Percentiles rank a stretch among this genome's conserved stretches.
These are phyloP conservation scores for Eilema depressum DNA, from an alignment of 2,888 invertebrate species.

Conservation along the genomic window DNA sequence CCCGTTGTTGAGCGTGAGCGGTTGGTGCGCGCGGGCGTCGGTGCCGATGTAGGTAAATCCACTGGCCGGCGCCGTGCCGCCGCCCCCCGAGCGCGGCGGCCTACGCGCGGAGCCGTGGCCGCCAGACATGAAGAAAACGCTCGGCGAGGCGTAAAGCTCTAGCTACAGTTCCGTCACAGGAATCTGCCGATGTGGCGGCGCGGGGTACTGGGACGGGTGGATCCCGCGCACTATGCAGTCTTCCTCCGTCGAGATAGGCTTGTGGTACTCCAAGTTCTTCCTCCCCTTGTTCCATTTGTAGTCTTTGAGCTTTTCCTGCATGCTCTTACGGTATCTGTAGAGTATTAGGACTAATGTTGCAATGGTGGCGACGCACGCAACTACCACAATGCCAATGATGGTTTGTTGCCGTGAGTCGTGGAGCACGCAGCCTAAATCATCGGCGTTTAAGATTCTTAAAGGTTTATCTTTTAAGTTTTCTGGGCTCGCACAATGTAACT, in stretches of 20 bases:
- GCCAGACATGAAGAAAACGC: slow-evolving; percentile 92
- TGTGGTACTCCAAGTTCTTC: slow-evolving; percentile 96
- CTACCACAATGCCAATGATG: slow-evolving; percentile 92
- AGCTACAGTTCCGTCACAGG: slow-evolving; percentile 98
- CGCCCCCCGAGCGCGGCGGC: slow-evolving; percentile 84
- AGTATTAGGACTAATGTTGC: slow-evolving; percentile 91
- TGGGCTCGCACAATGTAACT: slow-evolving; percentile 92
- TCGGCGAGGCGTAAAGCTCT: slow-evolving; percentile 97
- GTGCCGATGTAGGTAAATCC: slow-evolving; percentile 92
- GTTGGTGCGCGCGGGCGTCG: slow-evolving; percentile 86
- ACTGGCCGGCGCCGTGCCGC: slow-evolving; percentile 90
- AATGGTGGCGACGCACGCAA: slow-evolving; percentile 90
- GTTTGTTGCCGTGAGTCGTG: slow-evolving; percentile 93
- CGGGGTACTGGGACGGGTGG: slow-evolving; percentile 84
- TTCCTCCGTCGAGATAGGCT: slow-evolving; percentile 94
- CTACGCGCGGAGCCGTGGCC: slow-evolving; percentile 85
- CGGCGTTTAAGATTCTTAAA: slow-evolving; percentile 89
- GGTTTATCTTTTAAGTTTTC: slow-evolving; percentile 90
- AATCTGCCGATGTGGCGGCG: slow-evolving; percentile 88
- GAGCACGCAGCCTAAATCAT: slow-evolving; percentile 93
- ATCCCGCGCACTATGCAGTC: slow-evolving; percentile 92
- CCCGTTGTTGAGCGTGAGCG: slow-evolving; percentile 84
- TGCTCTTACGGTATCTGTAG: slow-evolving; percentile 92
- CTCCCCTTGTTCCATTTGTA: slow-evolving; percentile 93
- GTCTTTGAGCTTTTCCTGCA: slow-evolving; percentile 93